phyloP scores from a whole-genome alignment of 2,797 vertebrate species.

The Sebastiscus tertius region DNA sequence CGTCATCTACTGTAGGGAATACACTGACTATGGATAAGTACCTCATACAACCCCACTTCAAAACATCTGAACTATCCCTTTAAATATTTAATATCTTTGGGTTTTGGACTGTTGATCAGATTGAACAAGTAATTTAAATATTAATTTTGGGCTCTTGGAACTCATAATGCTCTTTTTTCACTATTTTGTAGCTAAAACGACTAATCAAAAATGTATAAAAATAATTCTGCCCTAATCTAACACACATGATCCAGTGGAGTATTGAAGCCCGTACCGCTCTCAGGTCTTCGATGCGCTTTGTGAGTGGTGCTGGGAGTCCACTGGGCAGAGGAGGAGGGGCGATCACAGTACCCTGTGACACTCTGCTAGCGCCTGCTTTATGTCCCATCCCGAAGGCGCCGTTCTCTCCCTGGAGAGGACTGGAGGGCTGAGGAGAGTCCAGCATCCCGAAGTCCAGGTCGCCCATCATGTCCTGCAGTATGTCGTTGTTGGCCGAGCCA shows the following conservation, averaged over 20 bases:
- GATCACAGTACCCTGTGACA: slow-evolving; percentile 78
- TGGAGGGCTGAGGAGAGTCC: slow-evolving; percentile 91
- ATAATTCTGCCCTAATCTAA: neutral
- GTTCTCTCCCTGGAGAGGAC: slow-evolving; percentile 86
- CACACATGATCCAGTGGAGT: neutral
- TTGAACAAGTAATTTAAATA: neutral
- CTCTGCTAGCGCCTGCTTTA: slow-evolving; percentile 46
- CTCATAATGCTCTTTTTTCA: neutral
- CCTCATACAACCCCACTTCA: too few relatives aligned
- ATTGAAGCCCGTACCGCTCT: slow-evolving; percentile 83
- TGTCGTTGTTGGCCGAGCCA: slow-evolving; percentile 89
- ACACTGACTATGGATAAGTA: too few relatives aligned
- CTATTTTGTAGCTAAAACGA: neutral
- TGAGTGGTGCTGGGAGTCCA: slow-evolving; percentile 88
- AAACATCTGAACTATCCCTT: too few relatives aligned
- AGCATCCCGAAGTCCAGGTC: slow-evolving; percentile 94
- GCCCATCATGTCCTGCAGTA: slow-evolving; percentile 94
- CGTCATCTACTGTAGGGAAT: too few relatives aligned
- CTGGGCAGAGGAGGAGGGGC: slow-evolving; percentile 89
- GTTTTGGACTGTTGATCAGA: neutral
- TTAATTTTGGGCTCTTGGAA: neutral
- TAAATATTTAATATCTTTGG: too few relatives aligned
- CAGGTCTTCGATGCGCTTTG: slow-evolving; percentile 94
- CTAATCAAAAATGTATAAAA: neutral
- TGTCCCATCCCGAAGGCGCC: slow-evolving; percentile 63